Base-by-base conservation (phyloP, 2,888 invertebrate species). In the Ornithoptera priamus region DNA sequence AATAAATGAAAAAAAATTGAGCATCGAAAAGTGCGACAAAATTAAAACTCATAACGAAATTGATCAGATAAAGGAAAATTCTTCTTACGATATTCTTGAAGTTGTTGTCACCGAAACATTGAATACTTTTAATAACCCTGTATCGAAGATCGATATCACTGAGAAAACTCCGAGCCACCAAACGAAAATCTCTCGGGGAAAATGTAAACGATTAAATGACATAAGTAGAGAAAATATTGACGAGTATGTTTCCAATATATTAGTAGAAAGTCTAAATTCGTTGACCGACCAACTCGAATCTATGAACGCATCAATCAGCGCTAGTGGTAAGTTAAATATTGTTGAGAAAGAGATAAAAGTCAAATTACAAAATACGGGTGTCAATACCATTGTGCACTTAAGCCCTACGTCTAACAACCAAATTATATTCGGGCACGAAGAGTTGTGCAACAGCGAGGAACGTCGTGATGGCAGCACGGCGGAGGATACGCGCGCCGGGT, bases 311-410 rank as follows among this genome's bases (percentile, higher is more conserved):
- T 84, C 88, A 2, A 86, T 88, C 59, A 87, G 86, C 2, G 81
- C 80, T 65, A 88, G 88, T 68, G 81, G 88, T 30, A 88, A 85
- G 76, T 83, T 93, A 50, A 90, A 85, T 76, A 87, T 93, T 2
- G 85, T 93, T 39, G 93, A 93, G 75, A 93, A 93, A 76, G 92
- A 93, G 80, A 93, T 93, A 65, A 93, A 93, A 77, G 91, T 93
- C 3, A 91, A 89, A 70, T 75, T 93, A 67, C 93, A 93, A 75
- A 92, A 92, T 74, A 87, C 91, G 4, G 92, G 89, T 36, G 90
- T 93, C 2, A 92, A 92, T 69, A 92, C 92, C 0, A 88, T 92
- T 64, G 92, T 92, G n/a, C 93, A 92, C 74, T 78, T 92, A 62
- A 92, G 92, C 71, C 92, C 92, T 2, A 90, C 90, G 20, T 91